A percentile compares a stretch with the other conserved stretches of the same genome.
These are phyloP conservation scores for Trichogramma dendrolimi DNA, from an alignment of 2,888 invertebrate species.

Conservation along the genomic window DNA sequence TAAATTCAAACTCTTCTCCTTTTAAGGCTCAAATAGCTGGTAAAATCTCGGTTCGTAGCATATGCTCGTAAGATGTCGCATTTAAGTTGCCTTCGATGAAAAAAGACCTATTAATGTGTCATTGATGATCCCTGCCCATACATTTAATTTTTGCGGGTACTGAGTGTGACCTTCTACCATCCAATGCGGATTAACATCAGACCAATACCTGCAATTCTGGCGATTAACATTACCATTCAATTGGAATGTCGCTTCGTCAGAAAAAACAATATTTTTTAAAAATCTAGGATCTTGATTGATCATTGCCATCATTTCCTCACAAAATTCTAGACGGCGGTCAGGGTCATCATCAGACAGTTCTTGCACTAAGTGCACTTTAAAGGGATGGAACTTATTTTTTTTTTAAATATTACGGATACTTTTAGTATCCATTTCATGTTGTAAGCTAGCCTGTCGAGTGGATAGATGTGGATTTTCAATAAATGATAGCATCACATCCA, in stretches of 20 bases:
- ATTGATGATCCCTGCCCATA: constrained; percentile 12
- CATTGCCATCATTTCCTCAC: constrained; percentile 22
- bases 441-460: too few species aligned
- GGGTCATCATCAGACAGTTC: constrained; percentile 32
- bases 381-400: constrained; percentile 28
- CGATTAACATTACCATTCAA: constrained; percentile 34
- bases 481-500: too few species aligned
- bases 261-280: constrained; percentile 30
- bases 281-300: constrained; percentile 19
- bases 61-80: too few species aligned
- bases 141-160: constrained; percentile 24
- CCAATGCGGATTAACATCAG: constrained; percentile 32
- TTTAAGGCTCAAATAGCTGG: constrained; percentile 6
- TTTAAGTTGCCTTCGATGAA: constrained; percentile 22
- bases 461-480: too few species aligned
- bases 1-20: constrained; percentile 8
- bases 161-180: constrained; percentile 23
- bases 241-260: constrained; percentile 27
- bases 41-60: constrained; percentile 14
- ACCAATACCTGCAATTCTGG: constrained; percentile 35
- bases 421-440: constrained; percentile 19
- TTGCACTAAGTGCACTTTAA: constrained; percentile 33
- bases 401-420: constrained; percentile 22
- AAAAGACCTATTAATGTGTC: constrained; percentile 16
- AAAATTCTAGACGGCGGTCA: constrained; percentile 32